Conservation (phyloP, 1,140 invertebrate species). For the Bombyx mori region ASM3026992v2 NC_085112.1:10254001-10254500, state of each 20-base stretch:
- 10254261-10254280: too few species aligned
- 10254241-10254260: too few species aligned
- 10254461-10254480: too few species aligned
- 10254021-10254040: too few species aligned
- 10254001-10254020: conserved; percentile 15
- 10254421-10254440: too few species aligned
- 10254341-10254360: conserved; percentile 6
- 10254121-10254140: background rate
- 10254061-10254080: too few species aligned
- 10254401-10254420: too few species aligned
- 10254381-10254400: conserved; percentile 1
- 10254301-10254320: background rate
- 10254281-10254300: too few species aligned
- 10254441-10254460: too few species aligned
- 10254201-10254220: background rate
- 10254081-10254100: too few species aligned
- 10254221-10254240: background rate
- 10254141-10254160: background rate
- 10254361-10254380: conserved; percentile 14
- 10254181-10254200: background rate
- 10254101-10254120: background rate
- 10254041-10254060: too few species aligned
- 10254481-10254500: too few species aligned
- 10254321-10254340: background rate
- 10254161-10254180: background rate